Evolutionary conservation across 2,888 invertebrate genomes (phyloP).

Genomic region (Gisinianus flammeolus): DNA sequence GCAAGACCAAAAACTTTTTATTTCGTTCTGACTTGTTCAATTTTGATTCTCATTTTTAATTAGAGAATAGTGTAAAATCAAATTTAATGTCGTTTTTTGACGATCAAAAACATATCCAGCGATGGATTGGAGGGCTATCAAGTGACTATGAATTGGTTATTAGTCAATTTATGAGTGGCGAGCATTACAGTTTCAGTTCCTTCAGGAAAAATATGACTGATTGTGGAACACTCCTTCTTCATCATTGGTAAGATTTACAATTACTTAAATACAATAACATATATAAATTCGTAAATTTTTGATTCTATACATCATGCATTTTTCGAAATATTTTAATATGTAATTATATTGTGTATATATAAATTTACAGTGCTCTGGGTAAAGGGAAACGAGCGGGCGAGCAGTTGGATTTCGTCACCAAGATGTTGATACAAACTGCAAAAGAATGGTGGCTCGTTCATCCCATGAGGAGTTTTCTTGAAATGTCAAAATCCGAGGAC

Average conservation of each 20-base stretch:
- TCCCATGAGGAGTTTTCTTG: not conserved
- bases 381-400: not conserved
- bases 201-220: not conserved
- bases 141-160: slow-evolving; percentile 21
- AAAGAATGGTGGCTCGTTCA: slow-evolving; percentile 16
- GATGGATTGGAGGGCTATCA: not conserved
- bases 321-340: not conserved
- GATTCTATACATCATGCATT: not conserved
- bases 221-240: not conserved
- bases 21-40: too few relatives aligned
- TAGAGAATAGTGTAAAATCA: too few relatives aligned
- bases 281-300: too few relatives aligned
- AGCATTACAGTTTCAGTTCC: not conserved
- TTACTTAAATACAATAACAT: not conserved
- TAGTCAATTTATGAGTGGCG: not conserved
- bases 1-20: too few relatives aligned
- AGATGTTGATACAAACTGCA: not conserved
- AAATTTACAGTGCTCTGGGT: not conserved
- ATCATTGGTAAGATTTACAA: not conserved
- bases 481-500: not conserved
- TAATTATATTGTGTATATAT: not conserved
- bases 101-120: not conserved
- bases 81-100: not conserved
- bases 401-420: not conserved
- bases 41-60: too few relatives aligned